Evolutionary conservation across 2,797 vertebrate genomes (phyloP), one percentile per base, ranked within the genome.

Genomic region (Heteromormyrus szaboi): DNA sequence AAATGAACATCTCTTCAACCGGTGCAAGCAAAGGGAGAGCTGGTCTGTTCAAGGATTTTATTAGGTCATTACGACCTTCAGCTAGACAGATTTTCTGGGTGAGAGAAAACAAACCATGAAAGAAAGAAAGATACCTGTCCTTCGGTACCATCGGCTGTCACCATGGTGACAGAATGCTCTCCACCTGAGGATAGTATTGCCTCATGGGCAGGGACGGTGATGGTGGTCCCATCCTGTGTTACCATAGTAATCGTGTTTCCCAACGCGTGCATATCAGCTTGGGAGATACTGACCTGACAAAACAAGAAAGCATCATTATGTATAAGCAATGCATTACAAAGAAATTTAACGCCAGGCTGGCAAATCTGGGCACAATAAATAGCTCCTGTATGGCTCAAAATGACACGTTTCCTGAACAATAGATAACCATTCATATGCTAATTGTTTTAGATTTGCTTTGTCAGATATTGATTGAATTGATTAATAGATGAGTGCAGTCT

Each of bases 211-310:
- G 98, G 98, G 91, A 99, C 98, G 1, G 98, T 99, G 94, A 99
- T 99, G 90, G 98, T 99, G 0, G 98, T 99, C 93, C 98, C 98
- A 93, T 99, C 98, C 89, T 99, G 98, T 17, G 98, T 99, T 90
- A 99, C 98, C 98, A 99, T 99, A 72, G 98, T 99, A 93, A 99
- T 99, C 4, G 98, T 98, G 87, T 98, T 98, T 50, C 97, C 98
- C 94, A 99, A 96, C 54, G 98, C 97, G 91, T 99, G 98, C 92
- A 99, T 94, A 92, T 99, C 98, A 56, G 97, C 97, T 89, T 99
- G 98, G 88, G 98, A 99, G 88, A 99, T 97, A 89, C 97, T 98
- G 92, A 99, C 97, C 98, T 99, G 93, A 90, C 7, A 17, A 46
- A 56, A 79, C 19, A 87, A 50, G 11, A 56, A 65, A 59, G 8